Evolutionary conservation across 2,113 vertebrate species (phyloP), one percentile per base, ranked within the genome.

Genomic region (Callithrix jacchus): DNA sequence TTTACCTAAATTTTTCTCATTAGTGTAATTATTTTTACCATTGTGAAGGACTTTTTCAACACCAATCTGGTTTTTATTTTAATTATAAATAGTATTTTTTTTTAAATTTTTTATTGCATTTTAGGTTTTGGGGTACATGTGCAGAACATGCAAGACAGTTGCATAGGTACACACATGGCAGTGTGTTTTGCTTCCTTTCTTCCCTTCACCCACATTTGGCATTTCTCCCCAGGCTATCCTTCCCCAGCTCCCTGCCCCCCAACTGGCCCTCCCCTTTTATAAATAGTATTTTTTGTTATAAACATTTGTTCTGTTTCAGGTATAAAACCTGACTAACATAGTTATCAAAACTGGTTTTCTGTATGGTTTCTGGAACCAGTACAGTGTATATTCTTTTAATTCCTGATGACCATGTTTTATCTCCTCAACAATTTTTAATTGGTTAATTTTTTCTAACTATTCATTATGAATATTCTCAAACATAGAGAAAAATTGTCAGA

Each of bases 1-100:
- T 68, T 87, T 77, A 25, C 42, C 23, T 68, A 47, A 49, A 58
- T 54, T 96, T 91, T 95, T 91, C 71, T 97, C 56, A 66, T 47
- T 73, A 87, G 42, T 92, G 84, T 92, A 87, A 47, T 74, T 4
- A 52, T 76, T 95, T 92, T 91, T 40, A 35, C 40, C 25, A 74
- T 61, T 70, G 10, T 88, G 21, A 47, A 93, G 10, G 8, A 32
- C 49, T 47, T 80, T 94, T 94, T 58, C 27, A 91, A 42, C 30
- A 82, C 14, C 58, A 3, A 68, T 83, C 13, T 92, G 56, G 27
- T 83, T 47, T 79, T 37, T 89, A 64, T 77, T 91, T 94, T 94
- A 94, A 54, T 56, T 76, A 71, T 64, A 61, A 70, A 66, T 71
- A 68, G 74, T 84, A 42, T 79, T 87, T 95, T 93, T 14, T 73